Evolutionary conservation across 2,797 vertebrate species (phyloP).

Genomic region (Aeoliscus strigatus): DNA sequence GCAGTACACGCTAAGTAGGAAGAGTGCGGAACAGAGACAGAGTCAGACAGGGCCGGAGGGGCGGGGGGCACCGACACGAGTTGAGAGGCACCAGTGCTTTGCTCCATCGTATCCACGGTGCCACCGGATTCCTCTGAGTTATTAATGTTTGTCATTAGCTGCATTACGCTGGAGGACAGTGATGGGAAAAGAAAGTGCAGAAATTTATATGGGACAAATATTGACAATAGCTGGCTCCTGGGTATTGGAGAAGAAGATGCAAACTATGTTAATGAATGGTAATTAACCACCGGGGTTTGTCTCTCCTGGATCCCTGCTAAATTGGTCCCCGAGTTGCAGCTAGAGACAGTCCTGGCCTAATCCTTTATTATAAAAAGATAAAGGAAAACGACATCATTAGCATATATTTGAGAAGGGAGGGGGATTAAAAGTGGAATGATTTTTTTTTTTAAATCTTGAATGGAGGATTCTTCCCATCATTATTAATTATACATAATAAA

Average conservation of each 20-base stretch:
- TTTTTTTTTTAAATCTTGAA: constrained; percentile 78
- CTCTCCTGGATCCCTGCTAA: constrained; percentile 78
- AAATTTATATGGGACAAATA: constrained; percentile 80
- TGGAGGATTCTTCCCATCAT: constrained; percentile 61
- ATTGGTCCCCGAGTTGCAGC: constrained; percentile 83
- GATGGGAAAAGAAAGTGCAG: constrained; percentile 50
- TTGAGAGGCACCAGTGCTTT: constrained; percentile 49
- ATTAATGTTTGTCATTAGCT: constrained; percentile 78
- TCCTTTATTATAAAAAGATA: constrained; percentile 85
- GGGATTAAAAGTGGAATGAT: constrained; percentile 76
- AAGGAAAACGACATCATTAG: constrained; percentile 82
- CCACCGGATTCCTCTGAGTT: constrained; percentile 61
- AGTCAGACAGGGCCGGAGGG: constrained; percentile 36
- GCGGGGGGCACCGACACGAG: constrained; percentile 29
- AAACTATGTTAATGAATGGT: constrained; percentile 85
- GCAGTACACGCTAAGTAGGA: constrained; percentile 55
- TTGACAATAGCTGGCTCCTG: constrained; percentile 78
- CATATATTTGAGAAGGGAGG: constrained; percentile 72
- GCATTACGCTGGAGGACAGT: constrained; percentile 70
- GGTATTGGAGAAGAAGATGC: constrained; percentile 77
- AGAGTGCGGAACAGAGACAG: constrained; percentile 40
- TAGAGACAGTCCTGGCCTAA: constrained; percentile 79
- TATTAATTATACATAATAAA: constrained; percentile 71
- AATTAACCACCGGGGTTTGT: constrained; percentile 80
- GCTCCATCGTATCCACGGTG: constrained; percentile 45